A percentile compares a stretch with the other conserved stretches of the same genome.
phyloP scores from a whole-genome alignment of 2,113 vertebrate species.

The Hipposideros armiger region DNA sequence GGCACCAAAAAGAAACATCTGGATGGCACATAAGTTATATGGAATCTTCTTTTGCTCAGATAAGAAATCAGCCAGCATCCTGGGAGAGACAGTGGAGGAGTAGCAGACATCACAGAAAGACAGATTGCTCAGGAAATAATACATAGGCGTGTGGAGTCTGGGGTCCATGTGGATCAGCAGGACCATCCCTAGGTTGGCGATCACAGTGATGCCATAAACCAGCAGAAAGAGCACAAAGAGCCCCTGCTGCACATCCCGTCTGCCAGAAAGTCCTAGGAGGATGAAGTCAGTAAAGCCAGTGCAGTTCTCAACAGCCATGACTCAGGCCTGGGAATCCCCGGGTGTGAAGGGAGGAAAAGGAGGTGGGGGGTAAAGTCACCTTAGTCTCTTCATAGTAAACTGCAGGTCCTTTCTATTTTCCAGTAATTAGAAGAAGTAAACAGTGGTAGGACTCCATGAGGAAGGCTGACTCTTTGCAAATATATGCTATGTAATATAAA shows the following conservation, averaged over 20 bases:
- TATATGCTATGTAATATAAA: background rate
- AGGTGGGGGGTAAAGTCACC: background rate
- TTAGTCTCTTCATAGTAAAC: background rate
- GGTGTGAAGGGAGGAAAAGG: rapidly evolving
- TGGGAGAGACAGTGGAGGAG: constrained; percentile 68
- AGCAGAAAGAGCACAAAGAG: constrained; percentile 63
- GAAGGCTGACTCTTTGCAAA: background rate
- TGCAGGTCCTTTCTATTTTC: background rate
- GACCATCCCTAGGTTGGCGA: constrained; percentile 60
- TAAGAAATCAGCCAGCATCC: constrained; percentile 74
- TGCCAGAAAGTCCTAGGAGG: constrained; percentile 33
- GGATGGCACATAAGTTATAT: constrained; percentile 60
- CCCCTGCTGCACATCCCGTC: background rate
- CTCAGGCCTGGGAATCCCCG: background rate
- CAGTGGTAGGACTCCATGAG: background rate
- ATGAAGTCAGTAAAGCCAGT: constrained; percentile 38
- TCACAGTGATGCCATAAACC: constrained; percentile 50
- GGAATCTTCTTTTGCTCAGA: constrained; percentile 55
- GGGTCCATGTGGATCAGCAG: constrained; percentile 53
- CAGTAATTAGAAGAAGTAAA: background rate
- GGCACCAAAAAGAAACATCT: constrained; percentile 71
- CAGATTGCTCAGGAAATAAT: constrained; percentile 71
- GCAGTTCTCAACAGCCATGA: constrained; percentile 34
- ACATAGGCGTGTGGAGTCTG: constrained; percentile 67
- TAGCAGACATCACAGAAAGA: constrained; percentile 74